Conservation (phyloP, 2,797 vertebrate genomes). For the Cetoscarus ocellatus region DNA sequence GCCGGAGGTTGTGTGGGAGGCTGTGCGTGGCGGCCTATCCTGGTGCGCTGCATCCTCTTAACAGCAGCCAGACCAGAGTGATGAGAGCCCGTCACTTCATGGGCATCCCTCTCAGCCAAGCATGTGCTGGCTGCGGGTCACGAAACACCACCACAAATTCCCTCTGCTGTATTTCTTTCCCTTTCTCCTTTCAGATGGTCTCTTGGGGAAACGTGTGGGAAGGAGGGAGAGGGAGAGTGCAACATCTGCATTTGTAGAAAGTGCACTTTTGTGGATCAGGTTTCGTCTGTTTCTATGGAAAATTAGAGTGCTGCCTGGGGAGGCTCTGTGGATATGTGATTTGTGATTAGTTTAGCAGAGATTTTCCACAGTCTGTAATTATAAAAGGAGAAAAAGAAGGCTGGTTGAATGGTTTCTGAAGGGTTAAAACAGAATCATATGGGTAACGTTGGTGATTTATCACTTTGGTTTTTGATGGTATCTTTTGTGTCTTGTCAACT, state of each 20-base stretch:
- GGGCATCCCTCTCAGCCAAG: constrained; percentile 51
- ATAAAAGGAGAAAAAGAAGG: constrained; percentile 67
- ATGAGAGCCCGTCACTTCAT: constrained; percentile 43
- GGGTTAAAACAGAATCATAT: constrained; percentile 68
- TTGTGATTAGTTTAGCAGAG: constrained; percentile 83
- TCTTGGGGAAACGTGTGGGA: constrained; percentile 56
- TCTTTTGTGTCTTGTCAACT: constrained; percentile 45
- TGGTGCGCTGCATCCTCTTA: constrained; percentile 39
- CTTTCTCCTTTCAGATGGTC: constrained; percentile 48
- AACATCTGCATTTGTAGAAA: constrained; percentile 83
- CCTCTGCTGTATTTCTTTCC: constrained; percentile 40
- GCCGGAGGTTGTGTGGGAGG: constrained; percentile 47
- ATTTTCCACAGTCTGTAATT: constrained; percentile 72
- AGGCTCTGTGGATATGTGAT: constrained; percentile 68
- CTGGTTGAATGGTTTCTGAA: constrained; percentile 64
- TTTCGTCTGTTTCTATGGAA: constrained; percentile 82
- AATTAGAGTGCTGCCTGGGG: constrained; percentile 75
- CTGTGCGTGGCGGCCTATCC: constrained; percentile 26
- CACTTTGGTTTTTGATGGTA: constrained; percentile 34
- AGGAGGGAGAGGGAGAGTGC: constrained; percentile 38
- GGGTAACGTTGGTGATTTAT: constrained; percentile 65
- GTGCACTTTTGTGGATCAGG: constrained; percentile 68
- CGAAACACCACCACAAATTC: constrained; percentile 55
- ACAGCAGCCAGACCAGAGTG: constrained; percentile 32
- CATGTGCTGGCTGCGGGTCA: constrained; percentile 59